These are phyloP conservation scores for Actinia tenebrosa DNA, from an alignment of 64 coral and sea anemone species.

Conservation along the genomic window DNA sequence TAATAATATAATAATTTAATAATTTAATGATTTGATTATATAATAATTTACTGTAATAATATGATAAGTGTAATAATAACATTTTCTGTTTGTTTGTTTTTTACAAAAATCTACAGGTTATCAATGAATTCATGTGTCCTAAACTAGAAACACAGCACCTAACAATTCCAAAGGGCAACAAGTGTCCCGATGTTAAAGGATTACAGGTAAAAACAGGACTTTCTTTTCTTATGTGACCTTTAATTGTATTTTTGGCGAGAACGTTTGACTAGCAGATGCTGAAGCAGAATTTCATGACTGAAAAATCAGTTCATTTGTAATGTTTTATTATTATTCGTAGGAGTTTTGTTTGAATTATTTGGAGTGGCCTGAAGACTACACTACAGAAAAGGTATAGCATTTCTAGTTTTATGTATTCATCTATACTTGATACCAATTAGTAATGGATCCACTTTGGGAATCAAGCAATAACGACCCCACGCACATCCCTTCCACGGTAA, in stretches of 20 bases:
- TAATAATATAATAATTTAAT: no score
- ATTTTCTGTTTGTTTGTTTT: background rate
- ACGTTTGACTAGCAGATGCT: background rate
- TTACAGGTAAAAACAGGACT: conserved; percentile 30
- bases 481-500: no score
- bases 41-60: no score
- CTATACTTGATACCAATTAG: no score
- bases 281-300: background rate
- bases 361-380: conserved; percentile 87
- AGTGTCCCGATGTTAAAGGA: conserved; percentile 55
- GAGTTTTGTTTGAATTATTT: conserved; percentile 81
- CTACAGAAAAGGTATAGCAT: conserved; percentile 59
- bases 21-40: no score
- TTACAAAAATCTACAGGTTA: conserved; percentile 33
- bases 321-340: conserved; percentile 6
- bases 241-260: no score
- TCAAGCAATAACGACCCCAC: no score
- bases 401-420: no score
- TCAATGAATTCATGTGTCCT: conserved; percentile 61
- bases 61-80: no score
- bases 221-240: background rate
- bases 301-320: no score
- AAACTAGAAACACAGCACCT: conserved; percentile 34
- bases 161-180: conserved; percentile 19
- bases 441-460: no score